phyloP scores from a whole-genome alignment of 2,888 invertebrate genomes.

The Bhutanitis thaidina region DNA sequence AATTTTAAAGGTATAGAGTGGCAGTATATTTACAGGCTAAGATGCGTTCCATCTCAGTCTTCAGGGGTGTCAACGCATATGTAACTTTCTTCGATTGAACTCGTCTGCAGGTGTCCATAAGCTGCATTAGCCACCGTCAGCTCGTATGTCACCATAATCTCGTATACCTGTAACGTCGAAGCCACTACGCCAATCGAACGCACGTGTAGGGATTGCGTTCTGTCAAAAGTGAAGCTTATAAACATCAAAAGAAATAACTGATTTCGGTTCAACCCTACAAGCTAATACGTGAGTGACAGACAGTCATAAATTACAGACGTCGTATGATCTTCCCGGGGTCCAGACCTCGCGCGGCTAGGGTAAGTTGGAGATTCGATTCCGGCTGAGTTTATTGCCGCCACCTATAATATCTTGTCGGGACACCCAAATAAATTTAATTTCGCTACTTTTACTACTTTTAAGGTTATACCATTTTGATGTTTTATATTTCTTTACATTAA shows the following conservation, averaged over 20 bases:
- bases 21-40: too few relatives aligned
- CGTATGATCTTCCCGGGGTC: constrained; percentile 42
- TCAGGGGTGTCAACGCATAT: too few relatives aligned
- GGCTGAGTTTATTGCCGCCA: constrained; percentile 39
- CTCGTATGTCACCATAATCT: too few relatives aligned
- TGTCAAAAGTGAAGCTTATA: too few relatives aligned
- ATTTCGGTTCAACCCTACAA: constrained; percentile 45
- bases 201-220: too few relatives aligned
- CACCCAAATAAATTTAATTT: constrained; percentile 7
- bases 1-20: too few relatives aligned
- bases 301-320: constrained; percentile 68
- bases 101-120: too few relatives aligned
- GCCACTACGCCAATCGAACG: too few relatives aligned
- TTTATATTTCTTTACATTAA: neutral
- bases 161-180: too few relatives aligned
- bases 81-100: too few relatives aligned
- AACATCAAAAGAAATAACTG: neutral
- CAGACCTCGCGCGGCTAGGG: neutral
- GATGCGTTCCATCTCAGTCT: too few relatives aligned
- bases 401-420: constrained; percentile 28
- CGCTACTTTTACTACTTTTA: neutral
- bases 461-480: neutral
- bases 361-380: constrained; percentile 51
- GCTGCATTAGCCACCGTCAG: too few relatives aligned
- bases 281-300: constrained; percentile 75